Base-by-base conservation (phyloP, 2,888 invertebrate species). In the Meghimatium bilineatum region DNA sequence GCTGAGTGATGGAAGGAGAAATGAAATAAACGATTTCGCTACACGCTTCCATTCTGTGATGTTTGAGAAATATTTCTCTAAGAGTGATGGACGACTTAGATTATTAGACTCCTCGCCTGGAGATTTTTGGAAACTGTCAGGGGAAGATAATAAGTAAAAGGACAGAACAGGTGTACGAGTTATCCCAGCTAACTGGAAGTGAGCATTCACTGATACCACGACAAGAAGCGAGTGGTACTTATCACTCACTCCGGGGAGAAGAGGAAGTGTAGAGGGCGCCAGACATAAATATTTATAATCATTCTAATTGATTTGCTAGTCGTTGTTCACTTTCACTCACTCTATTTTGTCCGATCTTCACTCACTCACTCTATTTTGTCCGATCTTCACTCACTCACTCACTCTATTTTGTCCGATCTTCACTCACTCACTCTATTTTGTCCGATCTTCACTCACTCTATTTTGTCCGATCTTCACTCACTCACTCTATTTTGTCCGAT, bases 261-360 rank as follows among this genome's bases (percentile, higher is more conserved):
- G 60, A 32, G 60, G 77, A 26, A 26, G 34, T 5, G 2, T 0
- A 26, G 34, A 36, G 63, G 77, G 71, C 36, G 38, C 32, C 52
- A 75, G 1, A 29, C 29, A 49, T 75, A 75, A 75, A 75, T 75
- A 75, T 75, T 75, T 75, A 52, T 49, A 75, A 26, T 56, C 29
- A 26, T 52, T 49, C 78, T 79, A 44, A 66, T 66, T 79, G n/a
- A 44, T 20, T 66, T 44, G 32, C 63, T 66, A 1, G 1, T 26
- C 26, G 44, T 8, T 56, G 2, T 56, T 29, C 32, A 23, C 66
- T 66, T 66, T 29, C 66, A 29, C 32, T 66, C 66, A 29, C 32
- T 66, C 29, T n/a, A 29, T 14, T 66, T 26, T 66, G 29, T 66
- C 8, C 20, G 10, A 17, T 56, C 56, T 56, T 20, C 23, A 8